These are phyloP conservation scores for Anoplophora glabripennis DNA, from an alignment of 1,140 invertebrate species.

Conservation along the genomic window DNA sequence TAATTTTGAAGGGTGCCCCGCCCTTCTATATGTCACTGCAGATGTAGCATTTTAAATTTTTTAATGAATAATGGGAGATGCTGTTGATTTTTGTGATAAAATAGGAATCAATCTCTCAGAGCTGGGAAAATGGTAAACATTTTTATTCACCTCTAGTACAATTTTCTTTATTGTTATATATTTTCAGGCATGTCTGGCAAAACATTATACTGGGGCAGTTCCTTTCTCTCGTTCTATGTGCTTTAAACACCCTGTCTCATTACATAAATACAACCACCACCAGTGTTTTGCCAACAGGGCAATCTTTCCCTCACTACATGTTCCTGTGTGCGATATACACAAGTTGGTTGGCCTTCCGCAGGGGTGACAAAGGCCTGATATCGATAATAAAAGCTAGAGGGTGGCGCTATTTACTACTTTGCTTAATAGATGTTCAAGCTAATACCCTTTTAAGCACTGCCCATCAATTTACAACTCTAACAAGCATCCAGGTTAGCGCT, in stretches of 20 bases:
- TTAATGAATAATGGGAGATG: conserved; percentile 38
- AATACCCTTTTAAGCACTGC: conserved; percentile 73
- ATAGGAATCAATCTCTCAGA: conserved; percentile 64
- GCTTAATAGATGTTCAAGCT: conserved; percentile 77
- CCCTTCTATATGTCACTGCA: conserved; percentile 27
- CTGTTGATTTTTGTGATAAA: conserved; percentile 60
- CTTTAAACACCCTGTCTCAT: conserved; percentile 72
- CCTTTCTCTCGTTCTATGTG: conserved; percentile 70
- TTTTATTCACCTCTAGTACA: conserved; percentile 13
- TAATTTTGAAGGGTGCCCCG: conserved; percentile 36
- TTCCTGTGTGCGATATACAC: conserved; percentile 74
- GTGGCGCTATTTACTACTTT: conserved; percentile 72
- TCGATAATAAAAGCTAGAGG: conserved; percentile 67
- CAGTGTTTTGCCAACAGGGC: conserved; percentile 71
- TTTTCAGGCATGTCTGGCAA: conserved; percentile 69
- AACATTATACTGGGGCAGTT: conserved; percentile 74
- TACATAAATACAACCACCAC: conserved; percentile 67
- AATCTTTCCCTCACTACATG: conserved; percentile 78
- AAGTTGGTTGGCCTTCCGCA: conserved; percentile 69
- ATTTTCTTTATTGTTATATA: conserved; percentile 17
- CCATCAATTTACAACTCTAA: conserved; percentile 66
- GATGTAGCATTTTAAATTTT: conserved; percentile 26
- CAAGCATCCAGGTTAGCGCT: conserved; percentile 58
- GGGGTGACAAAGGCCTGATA: conserved; percentile 59
- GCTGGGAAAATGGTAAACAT: conserved; percentile 62